phyloP scores from a whole-genome alignment of 2,888 invertebrate species.

The Thymelicus acteon region DNA sequence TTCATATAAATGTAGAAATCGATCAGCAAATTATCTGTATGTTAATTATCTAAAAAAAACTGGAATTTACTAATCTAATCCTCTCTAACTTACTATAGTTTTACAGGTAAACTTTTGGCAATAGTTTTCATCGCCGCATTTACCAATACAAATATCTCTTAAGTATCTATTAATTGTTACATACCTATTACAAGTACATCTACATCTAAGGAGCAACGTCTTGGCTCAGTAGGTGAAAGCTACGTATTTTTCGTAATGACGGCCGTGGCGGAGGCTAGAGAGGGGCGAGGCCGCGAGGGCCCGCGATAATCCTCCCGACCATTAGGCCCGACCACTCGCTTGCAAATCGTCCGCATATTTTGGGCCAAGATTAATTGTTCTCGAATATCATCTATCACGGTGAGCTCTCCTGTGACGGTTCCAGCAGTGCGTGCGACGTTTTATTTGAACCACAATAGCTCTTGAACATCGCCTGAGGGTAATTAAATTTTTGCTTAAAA shows the following conservation, averaged over 20 bases:
- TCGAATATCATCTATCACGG: slow-evolving; percentile 84
- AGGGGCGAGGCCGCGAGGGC: slow-evolving; percentile 53
- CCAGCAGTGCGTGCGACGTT: slow-evolving; percentile 80
- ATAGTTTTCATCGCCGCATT: too few relatives aligned
- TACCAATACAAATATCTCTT: not conserved
- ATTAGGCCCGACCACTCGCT: slow-evolving; percentile 83
- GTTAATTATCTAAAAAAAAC: too few relatives aligned
- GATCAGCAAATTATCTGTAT: too few relatives aligned
- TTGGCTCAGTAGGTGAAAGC: slow-evolving; percentile 22
- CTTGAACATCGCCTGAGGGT: slow-evolving; percentile 66
- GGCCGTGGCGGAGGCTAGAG: slow-evolving; percentile 58
- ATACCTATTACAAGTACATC: not conserved
- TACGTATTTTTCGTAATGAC: slow-evolving; percentile 72
- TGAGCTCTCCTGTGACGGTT: slow-evolving; percentile 81
- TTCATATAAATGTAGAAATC: too few relatives aligned
- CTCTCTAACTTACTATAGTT: too few relatives aligned
- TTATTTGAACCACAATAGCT: slow-evolving; percentile 77
- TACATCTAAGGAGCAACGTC: not conserved
- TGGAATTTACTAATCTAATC: too few relatives aligned
- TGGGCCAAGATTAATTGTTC: slow-evolving; percentile 84
- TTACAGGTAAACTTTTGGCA: too few relatives aligned
- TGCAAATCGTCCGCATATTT: slow-evolving; percentile 85
- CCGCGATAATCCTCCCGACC: slow-evolving; percentile 80
- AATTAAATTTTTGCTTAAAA: slow-evolving; percentile 73
- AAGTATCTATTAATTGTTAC: not conserved